These are phyloP conservation scores for Coleophora flavipennella DNA, from an alignment of 2,888 invertebrate species.

Conservation along the genomic window DNA sequence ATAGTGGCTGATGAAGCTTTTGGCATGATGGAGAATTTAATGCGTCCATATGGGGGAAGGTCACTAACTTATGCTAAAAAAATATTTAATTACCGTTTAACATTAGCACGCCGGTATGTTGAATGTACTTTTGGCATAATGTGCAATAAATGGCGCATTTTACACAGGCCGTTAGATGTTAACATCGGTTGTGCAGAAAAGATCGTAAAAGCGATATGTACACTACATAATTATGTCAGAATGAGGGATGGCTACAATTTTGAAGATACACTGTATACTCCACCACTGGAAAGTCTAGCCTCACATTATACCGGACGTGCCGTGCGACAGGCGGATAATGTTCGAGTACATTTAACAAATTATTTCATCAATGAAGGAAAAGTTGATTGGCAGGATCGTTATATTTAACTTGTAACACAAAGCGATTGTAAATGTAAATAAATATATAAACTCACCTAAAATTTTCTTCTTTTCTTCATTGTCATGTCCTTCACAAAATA, in stretches of 20 bases:
- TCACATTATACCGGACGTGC: not conserved
- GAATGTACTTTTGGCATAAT: constrained; percentile 12
- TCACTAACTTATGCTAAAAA: constrained; percentile 3
- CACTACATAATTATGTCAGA: constrained; percentile 3
- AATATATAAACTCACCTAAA: no score
- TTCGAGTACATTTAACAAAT: constrained; percentile 1
- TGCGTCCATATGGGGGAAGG: constrained; percentile 9
- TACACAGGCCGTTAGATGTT: constrained; percentile 11
- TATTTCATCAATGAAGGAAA: no score
- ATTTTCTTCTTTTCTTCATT: constrained; percentile 3
- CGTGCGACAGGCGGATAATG: no score
- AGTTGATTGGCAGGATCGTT: no score
- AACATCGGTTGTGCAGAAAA: constrained; percentile 12
- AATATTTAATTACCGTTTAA: constrained; percentile 12
- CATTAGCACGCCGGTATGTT: constrained; percentile 11
- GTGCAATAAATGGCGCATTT: constrained; percentile 11
- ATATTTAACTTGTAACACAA: no score
- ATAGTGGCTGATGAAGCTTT: constrained; percentile 7
- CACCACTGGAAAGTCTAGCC: constrained; percentile 1
- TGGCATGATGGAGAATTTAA: constrained; percentile 7
- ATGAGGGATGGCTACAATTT: constrained; percentile 5
- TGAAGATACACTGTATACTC: constrained; percentile 2
- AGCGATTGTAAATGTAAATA: no score
- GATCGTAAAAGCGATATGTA: constrained; percentile 4
- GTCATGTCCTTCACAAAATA: constrained; percentile 1